These are phyloP conservation scores for Prosapia bicincta DNA, from an alignment of 2,888 invertebrate species.

Conservation along the genomic window DNA sequence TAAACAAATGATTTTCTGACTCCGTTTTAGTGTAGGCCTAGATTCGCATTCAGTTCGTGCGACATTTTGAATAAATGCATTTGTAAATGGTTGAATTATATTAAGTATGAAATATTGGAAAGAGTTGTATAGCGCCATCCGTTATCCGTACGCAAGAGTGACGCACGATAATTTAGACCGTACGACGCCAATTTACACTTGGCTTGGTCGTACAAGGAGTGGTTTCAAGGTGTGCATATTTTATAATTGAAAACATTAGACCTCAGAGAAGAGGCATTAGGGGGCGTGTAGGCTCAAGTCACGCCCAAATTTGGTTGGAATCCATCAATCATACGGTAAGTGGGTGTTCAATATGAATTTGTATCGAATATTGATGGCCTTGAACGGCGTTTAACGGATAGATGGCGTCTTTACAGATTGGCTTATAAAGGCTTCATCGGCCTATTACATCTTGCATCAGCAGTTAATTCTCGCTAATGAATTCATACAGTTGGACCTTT, in stretches of 20 bases:
- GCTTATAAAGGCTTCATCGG: background rate
- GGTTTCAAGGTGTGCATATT: background rate
- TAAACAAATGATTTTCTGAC: no score
- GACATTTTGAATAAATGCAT: no score
- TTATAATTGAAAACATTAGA: background rate
- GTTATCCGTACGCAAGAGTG: no score
- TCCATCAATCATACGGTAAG: background rate
- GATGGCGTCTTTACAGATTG: background rate
- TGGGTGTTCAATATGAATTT: constrained; percentile 2
- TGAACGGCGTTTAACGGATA: background rate
- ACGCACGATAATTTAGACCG: background rate
- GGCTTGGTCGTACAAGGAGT: background rate
- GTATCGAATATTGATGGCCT: background rate
- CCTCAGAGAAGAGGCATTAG: background rate
- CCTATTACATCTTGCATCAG: background rate
- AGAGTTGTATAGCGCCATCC: no score
- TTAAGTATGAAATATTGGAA: no score
- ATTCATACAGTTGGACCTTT: no score
- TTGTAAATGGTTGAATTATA: no score
- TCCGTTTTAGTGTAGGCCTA: no score
- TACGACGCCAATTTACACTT: background rate
- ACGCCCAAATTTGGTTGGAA: background rate
- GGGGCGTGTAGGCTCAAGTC: background rate
- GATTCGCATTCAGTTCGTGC: no score
- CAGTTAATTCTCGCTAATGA: background rate